Evolutionary conservation across 2,113 vertebrate species (phyloP).

Genomic region (Entomyzon cyanotis): DNA sequence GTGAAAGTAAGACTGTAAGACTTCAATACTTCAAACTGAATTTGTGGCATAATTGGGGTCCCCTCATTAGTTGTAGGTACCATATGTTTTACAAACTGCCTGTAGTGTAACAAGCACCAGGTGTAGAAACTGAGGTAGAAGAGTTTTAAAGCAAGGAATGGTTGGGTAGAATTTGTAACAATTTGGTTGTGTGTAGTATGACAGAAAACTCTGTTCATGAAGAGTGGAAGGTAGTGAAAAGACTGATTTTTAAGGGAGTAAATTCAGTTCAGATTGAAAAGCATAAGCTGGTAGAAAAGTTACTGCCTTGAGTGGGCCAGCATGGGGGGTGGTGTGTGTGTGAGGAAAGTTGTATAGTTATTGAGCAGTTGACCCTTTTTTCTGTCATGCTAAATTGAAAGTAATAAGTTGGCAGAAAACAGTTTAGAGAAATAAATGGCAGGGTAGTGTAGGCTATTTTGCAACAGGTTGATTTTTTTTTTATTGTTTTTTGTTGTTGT

Average conservation of each 20-base stretch:
- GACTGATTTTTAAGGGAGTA: neutral
- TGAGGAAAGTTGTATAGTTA: neutral
- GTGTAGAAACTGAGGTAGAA: neutral
- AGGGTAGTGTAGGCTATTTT: neutral
- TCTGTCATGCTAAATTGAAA: neutral
- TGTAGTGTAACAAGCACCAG: neutral
- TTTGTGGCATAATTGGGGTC: neutral
- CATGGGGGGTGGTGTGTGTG: neutral
- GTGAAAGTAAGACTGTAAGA: neutral
- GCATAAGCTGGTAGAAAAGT: neutral
- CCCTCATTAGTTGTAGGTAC: neutral
- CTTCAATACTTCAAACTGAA: neutral
- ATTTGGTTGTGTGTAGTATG: neutral
- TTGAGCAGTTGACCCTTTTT: neutral
- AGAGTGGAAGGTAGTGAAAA: neutral
- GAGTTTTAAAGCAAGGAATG: neutral
- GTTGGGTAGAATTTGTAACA: neutral
- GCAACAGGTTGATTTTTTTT: neutral
- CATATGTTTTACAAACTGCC: neutral
- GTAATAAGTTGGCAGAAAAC: neutral
- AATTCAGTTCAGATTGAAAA: neutral
- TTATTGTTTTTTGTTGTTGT: neutral
- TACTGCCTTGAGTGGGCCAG: neutral
- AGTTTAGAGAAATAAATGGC: neutral
- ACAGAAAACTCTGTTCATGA: neutral